Percentiles rank a stretch among this genome's conserved stretches.
phyloP scores from a whole-genome alignment of 1,140 invertebrate genomes.

The Drosophila watanabei region DNA sequence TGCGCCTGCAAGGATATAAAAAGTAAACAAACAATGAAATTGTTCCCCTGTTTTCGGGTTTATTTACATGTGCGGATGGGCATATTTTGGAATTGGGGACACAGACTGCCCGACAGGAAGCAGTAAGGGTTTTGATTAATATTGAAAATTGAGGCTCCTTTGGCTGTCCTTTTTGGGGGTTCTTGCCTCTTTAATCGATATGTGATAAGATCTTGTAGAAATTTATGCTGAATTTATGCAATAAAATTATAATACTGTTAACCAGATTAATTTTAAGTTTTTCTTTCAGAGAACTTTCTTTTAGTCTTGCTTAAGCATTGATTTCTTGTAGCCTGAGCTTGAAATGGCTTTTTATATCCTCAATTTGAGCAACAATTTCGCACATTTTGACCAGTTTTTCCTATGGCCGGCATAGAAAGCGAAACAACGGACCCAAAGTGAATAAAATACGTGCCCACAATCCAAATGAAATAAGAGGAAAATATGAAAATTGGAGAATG shows the following conservation, averaged over 20 bases:
- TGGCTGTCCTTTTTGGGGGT: constrained; percentile 5
- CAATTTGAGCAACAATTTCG: constrained; percentile 56
- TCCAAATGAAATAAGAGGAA: constrained; percentile 52
- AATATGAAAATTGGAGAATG: constrained; percentile 73
- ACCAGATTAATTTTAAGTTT: background rate
- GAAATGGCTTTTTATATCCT: constrained; percentile 17
- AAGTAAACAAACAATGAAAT: constrained; percentile 41
- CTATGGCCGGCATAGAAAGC: constrained; percentile 17
- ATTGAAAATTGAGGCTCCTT: constrained; percentile 67
- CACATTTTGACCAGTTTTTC: constrained; percentile 56
- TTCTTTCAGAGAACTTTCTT: background rate
- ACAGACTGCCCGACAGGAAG: constrained; percentile 63
- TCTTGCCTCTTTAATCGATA: constrained; percentile 55
- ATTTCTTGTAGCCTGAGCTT: background rate
- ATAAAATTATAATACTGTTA: constrained; percentile 7
- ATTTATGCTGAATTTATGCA: constrained; percentile 22
- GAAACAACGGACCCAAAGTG: constrained; percentile 48
- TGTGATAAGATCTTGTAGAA: constrained; percentile 13
- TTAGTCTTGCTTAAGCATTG: background rate
- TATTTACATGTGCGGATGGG: constrained; percentile 61
- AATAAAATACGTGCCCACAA: constrained; percentile 71
- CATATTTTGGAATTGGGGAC: constrained; percentile 35
- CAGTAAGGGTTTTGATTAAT: constrained; percentile 76
- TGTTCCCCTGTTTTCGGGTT: constrained; percentile 32
- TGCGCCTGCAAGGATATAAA: constrained; percentile 30